Evolutionary conservation across 2,888 invertebrate genomes (phyloP), one percentile per base, ranked within the genome.

Genomic region (Marronus borbonicus): DNA sequence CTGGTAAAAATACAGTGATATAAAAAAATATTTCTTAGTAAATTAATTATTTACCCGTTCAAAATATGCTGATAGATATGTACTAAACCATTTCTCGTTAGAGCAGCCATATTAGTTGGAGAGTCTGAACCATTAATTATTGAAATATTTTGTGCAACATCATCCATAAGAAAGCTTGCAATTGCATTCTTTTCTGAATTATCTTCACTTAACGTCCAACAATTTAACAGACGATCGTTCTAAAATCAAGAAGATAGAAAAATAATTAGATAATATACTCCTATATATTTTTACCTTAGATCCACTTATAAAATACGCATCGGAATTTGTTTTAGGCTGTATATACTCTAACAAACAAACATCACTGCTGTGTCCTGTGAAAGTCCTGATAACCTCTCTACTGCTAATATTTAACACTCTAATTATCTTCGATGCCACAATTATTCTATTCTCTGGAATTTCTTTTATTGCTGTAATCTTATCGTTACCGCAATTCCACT

Each of bases 31-130:
- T 28, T 31, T 58, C 55, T 17, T 31, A 31, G 52, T 28, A 17
- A 52, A 20, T 17, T 58, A 8, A 28, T 49, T 20, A 24, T 90
- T 89, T 87, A 94, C 91, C 95, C 95, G 88, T 96, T 96, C 52
- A 95, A 89, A 81, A 92, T 92, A 84, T 95, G 94, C 72, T 93
- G 91, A 87, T 95, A 97, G 76, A 95, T 89, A 87, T 96, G 94
- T 55, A 95, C 92, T 5, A 93, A 92, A 0, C 97, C 97, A 84
- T 93, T 94, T 82, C 93, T 91, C 0, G 96, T 95, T 0, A 93
- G 91, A 86, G 89, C 87, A 81, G 91, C 87, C 87, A 89, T 85
- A 82, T 89, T 89, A 0, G 90, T 90, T 10, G 88, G 84, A 0
- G 91, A 91, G 3, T 91, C 91, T 10, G 90, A 89, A 3, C 88